Base-by-base conservation (phyloP, 2,113 vertebrate species). In the Pterocles orientalis region DNA sequence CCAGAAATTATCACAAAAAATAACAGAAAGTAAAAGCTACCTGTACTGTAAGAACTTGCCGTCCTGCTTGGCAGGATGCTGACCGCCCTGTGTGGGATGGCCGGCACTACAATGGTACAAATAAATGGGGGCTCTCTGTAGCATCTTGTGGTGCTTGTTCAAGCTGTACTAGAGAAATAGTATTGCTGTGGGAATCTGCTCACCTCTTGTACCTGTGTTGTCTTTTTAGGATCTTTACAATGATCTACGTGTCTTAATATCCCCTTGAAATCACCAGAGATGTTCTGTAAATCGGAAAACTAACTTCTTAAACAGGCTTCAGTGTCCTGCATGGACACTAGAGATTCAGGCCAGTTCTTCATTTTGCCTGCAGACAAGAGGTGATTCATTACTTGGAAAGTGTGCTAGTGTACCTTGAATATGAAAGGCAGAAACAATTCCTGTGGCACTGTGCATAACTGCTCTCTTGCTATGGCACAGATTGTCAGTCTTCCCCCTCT, bases 251-350 rank as follows among this genome's bases (percentile, higher is more conserved):
- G 3, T 86, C 41, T 79, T 76, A 45, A 69, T 90, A 84, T 57
- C 41, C 36, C 33, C 19, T 84, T 80, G 73, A 87, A 82, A 85
- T 76, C 41, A 78, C 45, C 14, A 24, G 34, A 91, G 72, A 39
- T 41, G 18, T 82, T 78, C 77, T 64, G 20, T 88, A 86, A 73
- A 75, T 84, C 88, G 51, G 47, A 78, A 82, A 92, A 79, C 43
- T 83, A 83, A 88, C 73, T 95, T 92, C 80, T 92, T 83, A 75
- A 77, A 58, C 28, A 75, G 64, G 3, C 51, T 81, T 81, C 39
- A 58, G 17, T 78, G 76, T 86, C 71, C 64, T 70, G 18, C 19
- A 31, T 53, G 31, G 23, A 80, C 72, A 43, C 68, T 50, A 60
- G 64, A 81, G 64, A 45, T 78, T 86, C 8, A 12, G 54, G 33